Base-by-base conservation (phyloP, 2,797 vertebrate genomes). In the Trematomus bernacchii region DNA sequence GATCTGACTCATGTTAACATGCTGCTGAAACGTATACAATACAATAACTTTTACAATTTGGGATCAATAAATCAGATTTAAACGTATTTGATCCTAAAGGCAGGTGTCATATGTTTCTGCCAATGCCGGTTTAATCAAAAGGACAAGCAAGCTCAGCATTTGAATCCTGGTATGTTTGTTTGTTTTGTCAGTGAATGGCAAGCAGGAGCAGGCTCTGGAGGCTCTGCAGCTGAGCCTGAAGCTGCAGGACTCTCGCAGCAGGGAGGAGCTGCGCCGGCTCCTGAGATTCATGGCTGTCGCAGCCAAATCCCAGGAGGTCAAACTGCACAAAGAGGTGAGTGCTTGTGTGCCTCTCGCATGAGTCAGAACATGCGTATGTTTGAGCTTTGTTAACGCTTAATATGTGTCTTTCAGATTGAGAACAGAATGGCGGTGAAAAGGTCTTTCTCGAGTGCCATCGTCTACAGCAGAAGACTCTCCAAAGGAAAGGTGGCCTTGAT, bases 381-480 rank as follows among this genome's bases (percentile, higher is more conserved):
- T 21, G 55, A 50, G 51, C 8, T 33, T 50, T 19, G 6, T 33
- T 83, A 68, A 89, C 33, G 30, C 8, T 0, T 2, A 8, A 6
- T 8, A 3, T 27, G 46, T 71, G 53, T 55, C 30, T 21, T 14
- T 50, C 70, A 99, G 98, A 94, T 96, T 53, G 98, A 99, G 83
- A 99, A 99, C 93, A 93, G 97, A 79, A 99, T 99, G 98, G 96
- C 96, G 10, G 97, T 99, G 89, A 99, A 98, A 91, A 96, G 98
- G 87, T 96, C 95, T 0, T 99, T 99, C 80, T 96, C 97, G 27
- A 96, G 94, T 87, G 96, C 98, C 59, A 95, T 99, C 30, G 95
- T 99, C 82, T 96, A 96, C 87, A 97, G 97, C 71, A 95, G 94
- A 85, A 95, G 92, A 82, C 93, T 99, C 82, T 96, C 97, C 65